A percentile compares a stretch with the other conserved stretches of the same genome.
Conservation (phyloP, 2,113 vertebrate species). For the Sphaerodactylus townsendi region DNA sequence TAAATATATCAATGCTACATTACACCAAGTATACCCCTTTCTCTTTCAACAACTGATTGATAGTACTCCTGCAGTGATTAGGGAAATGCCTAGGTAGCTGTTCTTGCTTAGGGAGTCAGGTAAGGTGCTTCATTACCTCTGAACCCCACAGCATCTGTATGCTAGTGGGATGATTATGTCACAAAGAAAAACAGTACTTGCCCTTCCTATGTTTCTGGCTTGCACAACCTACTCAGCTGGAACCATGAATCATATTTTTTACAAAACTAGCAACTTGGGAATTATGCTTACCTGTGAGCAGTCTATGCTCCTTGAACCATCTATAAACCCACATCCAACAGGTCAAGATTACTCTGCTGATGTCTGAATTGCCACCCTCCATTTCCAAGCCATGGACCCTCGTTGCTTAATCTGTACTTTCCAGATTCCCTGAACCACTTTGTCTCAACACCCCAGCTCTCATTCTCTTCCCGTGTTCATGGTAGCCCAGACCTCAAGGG, state of each 20-base stretch:
- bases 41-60: neutral
- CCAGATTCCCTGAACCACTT: neutral
- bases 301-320: neutral
- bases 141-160: neutral
- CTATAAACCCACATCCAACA: neutral
- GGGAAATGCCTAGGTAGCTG: neutral
- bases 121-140: neutral
- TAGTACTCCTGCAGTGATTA: neutral
- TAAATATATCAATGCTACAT: no score
- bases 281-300: neutral
- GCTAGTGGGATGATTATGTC: neutral
- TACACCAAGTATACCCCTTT: neutral
- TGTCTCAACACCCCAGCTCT: neutral
- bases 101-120: neutral
- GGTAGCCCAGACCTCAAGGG: slow-evolving; percentile 84
- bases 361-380: neutral
- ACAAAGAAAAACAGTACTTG: neutral
- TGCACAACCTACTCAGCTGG: neutral
- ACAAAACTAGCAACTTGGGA: neutral
- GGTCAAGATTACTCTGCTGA: neutral
- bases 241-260: fast-evolving
- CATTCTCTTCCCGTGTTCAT: neutral
- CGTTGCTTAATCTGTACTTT: neutral
- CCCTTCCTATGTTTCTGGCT: neutral
- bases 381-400: neutral